These are phyloP conservation scores for Ammodramus savannarum DNA, from an alignment of 2,113 vertebrate genomes.

Conservation along the genomic window DNA sequence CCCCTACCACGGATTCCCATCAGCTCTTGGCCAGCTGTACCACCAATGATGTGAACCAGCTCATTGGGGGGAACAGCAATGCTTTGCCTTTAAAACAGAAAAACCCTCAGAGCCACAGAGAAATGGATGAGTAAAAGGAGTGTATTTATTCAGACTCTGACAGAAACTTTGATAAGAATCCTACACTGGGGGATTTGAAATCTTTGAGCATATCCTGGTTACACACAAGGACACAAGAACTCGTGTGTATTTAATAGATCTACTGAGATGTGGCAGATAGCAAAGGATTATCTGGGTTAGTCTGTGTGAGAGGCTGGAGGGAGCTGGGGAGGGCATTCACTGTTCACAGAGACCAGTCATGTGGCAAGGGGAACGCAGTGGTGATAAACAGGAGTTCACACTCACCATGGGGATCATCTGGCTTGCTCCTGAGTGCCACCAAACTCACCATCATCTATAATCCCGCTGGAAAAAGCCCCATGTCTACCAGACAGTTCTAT, in stretches of 20 bases:
- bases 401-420: not conserved
- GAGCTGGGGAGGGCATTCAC: not conserved
- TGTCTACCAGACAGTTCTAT: not conserved
- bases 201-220: not conserved
- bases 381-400: not conserved
- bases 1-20: not conserved
- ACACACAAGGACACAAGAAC: conserved; percentile 7
- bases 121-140: not conserved
- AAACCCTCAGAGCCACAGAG: not conserved
- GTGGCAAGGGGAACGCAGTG: not conserved
- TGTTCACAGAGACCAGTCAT: not conserved
- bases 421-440: not conserved
- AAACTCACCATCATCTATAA: not conserved
- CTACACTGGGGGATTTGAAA: not conserved
- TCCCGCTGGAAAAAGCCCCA: accelerated
- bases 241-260: not conserved
- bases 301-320: not conserved
- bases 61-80: accelerated
- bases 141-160: not conserved
- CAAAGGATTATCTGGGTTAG: conserved; percentile 54
- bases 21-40: not conserved
- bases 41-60: not conserved
- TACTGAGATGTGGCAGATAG: conserved; percentile 30
- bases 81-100: not conserved
- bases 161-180: not conserved